A percentile compares a stretch with the other conserved stretches of the same genome.
phyloP scores from a whole-genome alignment of 2,113 vertebrate species.

The Thymallus thymallus region DNA sequence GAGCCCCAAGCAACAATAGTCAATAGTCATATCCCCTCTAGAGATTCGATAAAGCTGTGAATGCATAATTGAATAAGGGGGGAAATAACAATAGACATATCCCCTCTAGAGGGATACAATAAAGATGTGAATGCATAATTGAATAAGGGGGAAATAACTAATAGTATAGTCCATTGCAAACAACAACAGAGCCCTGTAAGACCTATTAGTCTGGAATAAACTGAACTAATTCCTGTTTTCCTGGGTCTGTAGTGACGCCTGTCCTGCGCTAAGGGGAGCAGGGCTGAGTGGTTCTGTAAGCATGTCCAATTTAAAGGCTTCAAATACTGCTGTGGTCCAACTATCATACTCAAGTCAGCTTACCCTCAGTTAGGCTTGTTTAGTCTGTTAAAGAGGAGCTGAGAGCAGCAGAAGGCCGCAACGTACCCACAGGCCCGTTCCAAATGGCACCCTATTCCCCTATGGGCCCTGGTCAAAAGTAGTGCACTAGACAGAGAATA shows the following conservation, averaged over 20 bases:
- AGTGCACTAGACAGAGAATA: no score
- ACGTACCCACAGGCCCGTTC: no score
- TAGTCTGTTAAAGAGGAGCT: no score
- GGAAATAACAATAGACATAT: slow-evolving; percentile 51
- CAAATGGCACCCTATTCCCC: no score
- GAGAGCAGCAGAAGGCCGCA: no score
- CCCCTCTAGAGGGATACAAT: slow-evolving; percentile 46
- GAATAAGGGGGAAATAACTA: slow-evolving; percentile 50
- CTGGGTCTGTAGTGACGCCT: no score
- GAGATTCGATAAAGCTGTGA: slow-evolving; percentile 50
- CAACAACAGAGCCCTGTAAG: slow-evolving; percentile 49
- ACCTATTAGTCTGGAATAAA: slow-evolving; percentile 62
- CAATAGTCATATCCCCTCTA: slow-evolving; percentile 57
- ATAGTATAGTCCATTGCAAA: slow-evolving; percentile 45
- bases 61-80: slow-evolving; percentile 63
- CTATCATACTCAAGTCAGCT: no score
- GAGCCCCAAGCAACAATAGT: slow-evolving; percentile 38
- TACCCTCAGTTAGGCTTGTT: no score
- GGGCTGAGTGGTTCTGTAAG: neutral
- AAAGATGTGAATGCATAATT: slow-evolving; percentile 65
- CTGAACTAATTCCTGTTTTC: slow-evolving; percentile 43
- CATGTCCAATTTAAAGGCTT: no score
- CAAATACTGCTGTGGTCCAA: no score
- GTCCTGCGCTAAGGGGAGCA: no score
- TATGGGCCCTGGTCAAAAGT: no score